Conservation (phyloP, 2,113 vertebrate species). For the Neodon shergylaensis region DNA sequence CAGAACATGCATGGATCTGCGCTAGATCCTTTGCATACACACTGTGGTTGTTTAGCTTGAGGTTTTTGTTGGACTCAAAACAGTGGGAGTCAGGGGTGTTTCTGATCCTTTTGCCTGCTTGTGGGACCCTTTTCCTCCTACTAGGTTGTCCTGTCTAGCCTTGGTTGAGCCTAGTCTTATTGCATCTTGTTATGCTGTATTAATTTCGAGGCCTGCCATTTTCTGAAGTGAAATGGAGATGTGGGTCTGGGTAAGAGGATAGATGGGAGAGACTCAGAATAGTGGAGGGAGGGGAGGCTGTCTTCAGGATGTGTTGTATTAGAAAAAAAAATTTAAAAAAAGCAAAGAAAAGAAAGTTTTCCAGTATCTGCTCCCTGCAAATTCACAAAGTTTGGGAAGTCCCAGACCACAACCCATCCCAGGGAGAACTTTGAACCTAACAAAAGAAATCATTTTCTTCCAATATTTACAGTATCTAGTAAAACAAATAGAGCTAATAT, state of each 20-base stretch:
- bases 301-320: not conserved
- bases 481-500: not conserved
- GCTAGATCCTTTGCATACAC: not conserved
- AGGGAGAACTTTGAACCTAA: conserved; percentile 13
- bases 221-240: not conserved
- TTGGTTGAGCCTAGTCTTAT: not conserved
- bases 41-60: not conserved
- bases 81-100: not conserved
- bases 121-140: not conserved
- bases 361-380: not conserved
- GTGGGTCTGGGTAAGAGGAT: not conserved
- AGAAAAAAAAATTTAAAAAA: not conserved
- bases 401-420: conserved; percentile 46
- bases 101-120: not conserved
- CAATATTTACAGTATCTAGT: not conserved
- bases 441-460: not conserved
- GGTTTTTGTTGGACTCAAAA: not conserved
- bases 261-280: not conserved
- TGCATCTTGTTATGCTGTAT: not conserved
- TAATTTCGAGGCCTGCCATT: not conserved
- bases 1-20: not conserved
- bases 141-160: not conserved
- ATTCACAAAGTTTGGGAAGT: not conserved
- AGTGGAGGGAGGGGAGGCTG: not conserved
- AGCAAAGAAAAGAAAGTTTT: not conserved